Conservation (phyloP, 2,888 invertebrate genomes). For the Pristionchus arcanus region DNA sequence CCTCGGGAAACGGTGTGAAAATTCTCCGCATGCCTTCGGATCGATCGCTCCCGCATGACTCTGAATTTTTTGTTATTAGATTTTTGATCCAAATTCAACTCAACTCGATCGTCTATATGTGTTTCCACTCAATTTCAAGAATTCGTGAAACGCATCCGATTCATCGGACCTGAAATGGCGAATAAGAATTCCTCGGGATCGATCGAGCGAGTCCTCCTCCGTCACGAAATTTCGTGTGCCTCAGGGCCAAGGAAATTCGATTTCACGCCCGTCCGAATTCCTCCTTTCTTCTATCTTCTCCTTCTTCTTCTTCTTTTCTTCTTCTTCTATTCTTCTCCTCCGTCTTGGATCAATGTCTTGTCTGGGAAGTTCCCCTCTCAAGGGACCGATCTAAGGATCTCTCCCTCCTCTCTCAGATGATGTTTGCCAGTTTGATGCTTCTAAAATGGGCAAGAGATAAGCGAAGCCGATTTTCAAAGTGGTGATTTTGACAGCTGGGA, state of each 20-base stretch:
- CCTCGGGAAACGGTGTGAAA: conserved; percentile 22
- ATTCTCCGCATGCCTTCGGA: background rate
- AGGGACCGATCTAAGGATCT: background rate
- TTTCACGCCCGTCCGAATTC: conserved; percentile 27
- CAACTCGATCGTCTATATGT: background rate
- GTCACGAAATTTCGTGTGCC: background rate
- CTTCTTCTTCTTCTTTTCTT: conserved; percentile 11
- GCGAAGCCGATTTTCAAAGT: background rate
- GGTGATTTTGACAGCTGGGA: background rate
- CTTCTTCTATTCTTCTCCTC: background rate
- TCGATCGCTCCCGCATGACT: background rate
- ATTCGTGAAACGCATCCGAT: background rate
- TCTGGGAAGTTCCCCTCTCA: background rate
- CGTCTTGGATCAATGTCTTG: background rate
- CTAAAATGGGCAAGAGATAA: background rate
- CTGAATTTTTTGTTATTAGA: background rate
- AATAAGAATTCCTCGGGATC: background rate
- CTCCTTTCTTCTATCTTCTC: conserved; percentile 28
- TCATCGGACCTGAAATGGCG: background rate
- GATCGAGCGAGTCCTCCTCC: background rate
- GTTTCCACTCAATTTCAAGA: background rate
- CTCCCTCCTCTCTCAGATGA: conserved; percentile 19
- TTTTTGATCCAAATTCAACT: background rate
- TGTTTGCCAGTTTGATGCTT: background rate
- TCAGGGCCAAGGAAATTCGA: background rate